These are phyloP conservation scores for Actias luna DNA, from an alignment of 2,888 invertebrate genomes.

Conservation along the genomic window DNA sequence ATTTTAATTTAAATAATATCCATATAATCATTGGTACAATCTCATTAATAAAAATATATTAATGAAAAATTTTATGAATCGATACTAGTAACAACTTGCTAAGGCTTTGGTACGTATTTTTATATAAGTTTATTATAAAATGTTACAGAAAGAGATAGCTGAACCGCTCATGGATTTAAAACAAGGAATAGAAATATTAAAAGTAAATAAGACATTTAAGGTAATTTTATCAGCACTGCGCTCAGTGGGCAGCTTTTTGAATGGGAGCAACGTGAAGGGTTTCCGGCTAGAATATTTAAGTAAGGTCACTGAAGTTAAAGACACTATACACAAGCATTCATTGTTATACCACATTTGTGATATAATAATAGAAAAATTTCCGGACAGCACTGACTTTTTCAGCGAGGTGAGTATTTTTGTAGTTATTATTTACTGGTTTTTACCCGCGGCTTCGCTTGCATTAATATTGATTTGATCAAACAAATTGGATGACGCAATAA, in stretches of 20 bases:
- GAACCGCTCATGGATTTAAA: slow-evolving; percentile 99
- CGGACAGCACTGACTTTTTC: slow-evolving; percentile 97
- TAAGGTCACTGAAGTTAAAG: slow-evolving; percentile 99
- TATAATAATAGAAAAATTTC: slow-evolving; percentile 98
- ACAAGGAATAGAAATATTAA: slow-evolving; percentile 95
- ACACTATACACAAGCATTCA: slow-evolving; percentile 99
- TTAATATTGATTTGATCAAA: too few relatives aligned
- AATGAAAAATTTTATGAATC: too few relatives aligned
- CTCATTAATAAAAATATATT: too few relatives aligned
- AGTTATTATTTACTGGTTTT: slow-evolving; percentile 18
- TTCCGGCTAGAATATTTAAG: slow-evolving; percentile 98
- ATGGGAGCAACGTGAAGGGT: slow-evolving; percentile 95
- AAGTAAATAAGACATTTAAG: slow-evolving; percentile 96
- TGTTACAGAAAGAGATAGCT: slow-evolving; percentile 92
- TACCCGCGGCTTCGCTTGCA: too few relatives aligned
- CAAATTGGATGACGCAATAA: too few relatives aligned
- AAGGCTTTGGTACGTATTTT: neutral
- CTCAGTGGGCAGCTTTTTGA: slow-evolving; percentile 97
- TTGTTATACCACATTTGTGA: slow-evolving; percentile 98
- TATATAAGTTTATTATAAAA: neutral
- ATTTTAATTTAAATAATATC: too few relatives aligned
- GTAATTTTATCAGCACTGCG: slow-evolving; percentile 96
- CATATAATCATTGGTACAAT: too few relatives aligned
- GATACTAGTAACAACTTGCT: too few relatives aligned
- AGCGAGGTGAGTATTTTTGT: slow-evolving; percentile 87